Conservation (phyloP, 1,140 invertebrate genomes). For the Atta cephalotes region DNA sequence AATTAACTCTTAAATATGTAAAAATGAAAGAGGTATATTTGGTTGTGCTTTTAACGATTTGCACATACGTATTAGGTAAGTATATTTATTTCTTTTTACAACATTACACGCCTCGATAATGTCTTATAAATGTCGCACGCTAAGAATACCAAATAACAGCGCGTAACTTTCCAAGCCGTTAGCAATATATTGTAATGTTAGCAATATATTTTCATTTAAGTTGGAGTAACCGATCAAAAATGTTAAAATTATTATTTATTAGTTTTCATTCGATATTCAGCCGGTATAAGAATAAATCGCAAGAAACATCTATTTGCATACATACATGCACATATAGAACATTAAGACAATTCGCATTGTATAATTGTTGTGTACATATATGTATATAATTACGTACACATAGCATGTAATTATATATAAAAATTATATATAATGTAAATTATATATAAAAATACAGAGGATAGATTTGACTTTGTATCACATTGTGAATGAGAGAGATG, state of each 20-base stretch:
- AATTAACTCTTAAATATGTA: neutral
- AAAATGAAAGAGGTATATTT: conserved; percentile 43
- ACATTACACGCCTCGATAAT: neutral
- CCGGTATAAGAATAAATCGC: conserved; percentile 18
- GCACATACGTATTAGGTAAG: conserved; percentile 25
- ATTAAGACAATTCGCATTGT: neutral
- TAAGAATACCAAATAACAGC: conserved; percentile 19
- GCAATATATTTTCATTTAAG: conserved; percentile 19
- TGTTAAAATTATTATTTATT: neutral
- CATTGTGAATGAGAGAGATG: conserved; percentile 9
- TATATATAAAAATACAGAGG: conserved; percentile 47
- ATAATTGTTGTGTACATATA: neutral
- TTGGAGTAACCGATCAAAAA: neutral
- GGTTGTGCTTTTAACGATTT: conserved; percentile 15
- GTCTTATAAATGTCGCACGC: conserved; percentile 18
- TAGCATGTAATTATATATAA: conserved; percentile 48
- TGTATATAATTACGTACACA: conserved; percentile 13
- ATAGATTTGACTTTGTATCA: conserved; percentile 33
- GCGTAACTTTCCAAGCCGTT: conserved; percentile 1
- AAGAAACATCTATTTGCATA: conserved; percentile 1
- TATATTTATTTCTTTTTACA: conserved; percentile 30
- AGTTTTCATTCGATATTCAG: conserved; percentile 11
- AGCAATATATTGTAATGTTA: conserved; percentile 6
- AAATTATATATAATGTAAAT: conserved; percentile 33
- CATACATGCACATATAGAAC: neutral